Percentiles rank a stretch among this genome's conserved stretches.
These are phyloP conservation scores for Cylloceria caligata DNA, from an alignment of 2,888 invertebrate species.

Conservation along the genomic window DNA sequence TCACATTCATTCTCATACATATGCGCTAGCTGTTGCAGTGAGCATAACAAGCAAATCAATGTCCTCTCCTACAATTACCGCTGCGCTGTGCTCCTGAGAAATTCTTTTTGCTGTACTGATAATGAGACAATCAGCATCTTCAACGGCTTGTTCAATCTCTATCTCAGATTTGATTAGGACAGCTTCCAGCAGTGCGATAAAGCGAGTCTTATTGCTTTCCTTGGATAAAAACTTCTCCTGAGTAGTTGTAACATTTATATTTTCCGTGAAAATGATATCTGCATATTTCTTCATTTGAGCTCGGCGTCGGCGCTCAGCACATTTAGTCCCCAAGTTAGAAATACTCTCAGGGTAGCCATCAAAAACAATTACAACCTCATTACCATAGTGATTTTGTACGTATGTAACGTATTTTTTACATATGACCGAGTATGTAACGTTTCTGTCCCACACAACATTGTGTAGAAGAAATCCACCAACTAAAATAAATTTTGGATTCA, in stretches of 20 bases:
- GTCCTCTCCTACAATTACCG: conserved; percentile 47
- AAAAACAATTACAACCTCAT: conserved; percentile 14
- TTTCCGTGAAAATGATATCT: conserved; percentile 67
- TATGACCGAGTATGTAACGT: conserved; percentile 13
- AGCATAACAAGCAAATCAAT: conserved; percentile 12
- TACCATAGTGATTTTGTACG: conserved; percentile 17
- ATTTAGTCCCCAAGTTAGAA: conserved; percentile 22
- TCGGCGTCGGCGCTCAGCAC: conserved; percentile 58
- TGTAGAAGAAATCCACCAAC: conserved; percentile 77
- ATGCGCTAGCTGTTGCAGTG: too few relatives aligned
- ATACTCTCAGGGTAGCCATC: conserved; percentile 45
- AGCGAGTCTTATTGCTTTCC: conserved; percentile 68
- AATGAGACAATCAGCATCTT: conserved; percentile 66
- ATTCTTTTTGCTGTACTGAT: too few relatives aligned
- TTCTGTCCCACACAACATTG: conserved; percentile 72
- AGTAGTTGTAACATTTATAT: conserved; percentile 51
- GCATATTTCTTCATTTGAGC: conserved; percentile 43
- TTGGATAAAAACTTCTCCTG: conserved; percentile 73
- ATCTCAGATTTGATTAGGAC: conserved; percentile 47
- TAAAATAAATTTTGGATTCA: conserved; percentile 57
- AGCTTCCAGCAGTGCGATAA: conserved; percentile 65
- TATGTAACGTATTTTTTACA: conserved; percentile 22
- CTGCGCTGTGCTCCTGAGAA: too few relatives aligned
- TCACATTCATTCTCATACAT: too few relatives aligned
- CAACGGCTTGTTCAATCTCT: conserved; percentile 43